Evolutionary conservation across 2,888 invertebrate genomes (phyloP).

Genomic region (Brachylomia viminalis): DNA sequence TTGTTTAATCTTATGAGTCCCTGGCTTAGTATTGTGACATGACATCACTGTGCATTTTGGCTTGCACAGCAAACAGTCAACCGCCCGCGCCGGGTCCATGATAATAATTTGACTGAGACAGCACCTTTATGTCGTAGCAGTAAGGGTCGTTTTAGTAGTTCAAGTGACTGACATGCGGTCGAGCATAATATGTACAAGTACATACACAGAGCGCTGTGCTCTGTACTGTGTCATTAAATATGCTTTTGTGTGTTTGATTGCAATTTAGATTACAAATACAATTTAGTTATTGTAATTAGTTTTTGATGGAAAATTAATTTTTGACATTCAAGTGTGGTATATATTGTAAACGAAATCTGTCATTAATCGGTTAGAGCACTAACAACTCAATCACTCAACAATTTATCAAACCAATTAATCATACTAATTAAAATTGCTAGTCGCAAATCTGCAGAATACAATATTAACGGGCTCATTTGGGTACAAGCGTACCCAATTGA

Average conservation of each 20-base stretch:
- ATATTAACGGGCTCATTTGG: conserved; percentile 31
- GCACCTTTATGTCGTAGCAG: background rate
- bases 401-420: background rate
- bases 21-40: conserved; percentile 16
- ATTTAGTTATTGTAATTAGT: conserved; percentile 34
- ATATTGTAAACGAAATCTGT: background rate
- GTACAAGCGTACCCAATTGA: conserved; percentile 40
- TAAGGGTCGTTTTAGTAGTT: conserved; percentile 13
- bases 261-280: conserved; percentile 45
- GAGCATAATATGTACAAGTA: background rate
- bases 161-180: conserved; percentile 9
- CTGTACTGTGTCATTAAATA: conserved; percentile 32
- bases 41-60: conserved; percentile 12
- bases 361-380: background rate
- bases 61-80: too few relatives aligned
- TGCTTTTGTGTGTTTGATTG: conserved; percentile 52
- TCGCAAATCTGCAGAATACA: conserved; percentile 7
- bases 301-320: conserved; percentile 21
- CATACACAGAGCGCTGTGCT: background rate
- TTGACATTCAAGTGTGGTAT: background rate
- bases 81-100: too few relatives aligned
- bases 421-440: conserved; percentile 3
- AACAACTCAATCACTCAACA: background rate
- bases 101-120: background rate
- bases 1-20: conserved; percentile 32